phyloP scores from a whole-genome alignment of 2,888 invertebrate species.

The Melitaea athalia region DNA sequence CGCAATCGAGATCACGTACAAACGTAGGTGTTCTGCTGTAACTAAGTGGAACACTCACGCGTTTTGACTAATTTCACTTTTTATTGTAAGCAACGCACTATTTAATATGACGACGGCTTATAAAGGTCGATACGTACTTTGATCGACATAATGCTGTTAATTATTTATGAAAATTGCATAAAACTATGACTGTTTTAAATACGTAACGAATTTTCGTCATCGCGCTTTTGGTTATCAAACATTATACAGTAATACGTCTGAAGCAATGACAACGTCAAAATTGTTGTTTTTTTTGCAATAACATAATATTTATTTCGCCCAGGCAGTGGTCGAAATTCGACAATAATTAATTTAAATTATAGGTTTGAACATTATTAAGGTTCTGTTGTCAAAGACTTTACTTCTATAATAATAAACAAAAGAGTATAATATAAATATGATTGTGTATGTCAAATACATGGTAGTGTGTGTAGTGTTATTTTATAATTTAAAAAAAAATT shows the following conservation, averaged over 20 bases:
- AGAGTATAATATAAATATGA: no score
- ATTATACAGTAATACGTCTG: not conserved
- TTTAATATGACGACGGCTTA: slow-evolving; percentile 27
- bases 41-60: slow-evolving; percentile 58
- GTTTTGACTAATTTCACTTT: slow-evolving; percentile 64
- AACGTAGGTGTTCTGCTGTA: slow-evolving; percentile 47
- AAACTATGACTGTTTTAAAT: not conserved
- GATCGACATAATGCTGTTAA: not conserved
- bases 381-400: no score
- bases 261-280: not conserved
- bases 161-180: not conserved
- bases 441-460: no score
- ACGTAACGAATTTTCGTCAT: not conserved
- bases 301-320: no score
- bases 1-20: slow-evolving; percentile 61
- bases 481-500: no score
- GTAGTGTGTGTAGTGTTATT: no score
- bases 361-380: no score
- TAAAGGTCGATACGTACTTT: slow-evolving; percentile 15
- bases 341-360: no score
- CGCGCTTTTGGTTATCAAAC: not conserved
- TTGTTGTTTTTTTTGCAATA: no score
- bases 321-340: no score
- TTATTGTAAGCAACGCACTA: slow-evolving; percentile 45
- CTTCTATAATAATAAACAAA: no score